A percentile compares a stretch with the other conserved stretches of the same genome.
Conservation (phyloP, 2,888 invertebrate genomes). For the Lottia scabra region DNA sequence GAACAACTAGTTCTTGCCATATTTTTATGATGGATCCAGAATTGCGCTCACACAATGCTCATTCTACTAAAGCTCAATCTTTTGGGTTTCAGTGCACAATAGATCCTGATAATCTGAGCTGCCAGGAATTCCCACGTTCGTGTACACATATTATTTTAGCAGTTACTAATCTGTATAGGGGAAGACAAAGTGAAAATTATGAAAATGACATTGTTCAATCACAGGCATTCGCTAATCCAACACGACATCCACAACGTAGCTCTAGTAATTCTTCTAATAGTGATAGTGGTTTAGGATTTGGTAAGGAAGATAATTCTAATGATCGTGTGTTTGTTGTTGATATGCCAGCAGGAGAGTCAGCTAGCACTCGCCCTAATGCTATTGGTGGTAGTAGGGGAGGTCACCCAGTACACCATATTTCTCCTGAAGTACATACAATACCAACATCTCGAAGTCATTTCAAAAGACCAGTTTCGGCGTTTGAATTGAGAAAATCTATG, state of each 20-base stretch:
- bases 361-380: neutral
- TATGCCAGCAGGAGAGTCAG: constrained; percentile 19
- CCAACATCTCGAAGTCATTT: constrained; percentile 32
- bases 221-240: constrained; percentile 57
- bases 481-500: constrained; percentile 28
- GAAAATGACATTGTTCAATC: constrained; percentile 59
- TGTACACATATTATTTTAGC: constrained; percentile 77
- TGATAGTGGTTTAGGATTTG: constrained; percentile 93
- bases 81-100: constrained; percentile 82
- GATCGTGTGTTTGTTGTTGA: constrained; percentile 37
- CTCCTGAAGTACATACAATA: constrained; percentile 37
- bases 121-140: constrained; percentile 90
- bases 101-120: constrained; percentile 72
- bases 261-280: constrained; percentile 89
- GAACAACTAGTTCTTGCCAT: constrained; percentile 80
- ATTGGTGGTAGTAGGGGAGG: constrained; percentile 7
- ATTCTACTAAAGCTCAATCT: constrained; percentile 82
- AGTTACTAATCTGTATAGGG: constrained; percentile 73
- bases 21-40: constrained; percentile 94
- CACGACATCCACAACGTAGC: constrained; percentile 37
- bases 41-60: constrained; percentile 83
- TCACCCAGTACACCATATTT: constrained; percentile 37
- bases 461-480: constrained; percentile 26
- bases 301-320: constrained; percentile 64
- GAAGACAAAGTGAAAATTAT: constrained; percentile 48